These are phyloP conservation scores for Neodon shergylaensis DNA, from an alignment of 2,113 vertebrate species.

Conservation along the genomic window DNA sequence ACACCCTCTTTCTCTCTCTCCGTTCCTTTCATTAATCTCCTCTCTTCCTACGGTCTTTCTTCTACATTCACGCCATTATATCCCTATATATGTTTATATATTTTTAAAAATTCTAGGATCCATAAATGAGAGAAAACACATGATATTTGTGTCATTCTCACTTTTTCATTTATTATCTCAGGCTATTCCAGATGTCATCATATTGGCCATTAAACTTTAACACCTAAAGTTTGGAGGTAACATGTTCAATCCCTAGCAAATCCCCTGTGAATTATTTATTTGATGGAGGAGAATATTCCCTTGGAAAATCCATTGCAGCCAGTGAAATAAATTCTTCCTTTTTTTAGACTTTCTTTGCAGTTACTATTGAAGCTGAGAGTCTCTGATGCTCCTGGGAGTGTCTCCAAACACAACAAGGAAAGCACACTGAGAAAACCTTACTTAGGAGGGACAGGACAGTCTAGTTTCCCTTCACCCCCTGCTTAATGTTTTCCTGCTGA, in stretches of 20 bases:
- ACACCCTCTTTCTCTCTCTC: not conserved
- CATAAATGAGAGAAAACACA: not conserved
- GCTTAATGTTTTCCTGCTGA: slow-evolving; percentile 68
- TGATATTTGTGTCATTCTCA: not conserved
- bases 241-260: not conserved
- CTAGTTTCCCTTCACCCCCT: slow-evolving; percentile 44
- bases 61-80: not conserved
- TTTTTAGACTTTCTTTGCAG: slow-evolving; percentile 60
- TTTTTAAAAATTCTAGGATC: not conserved
- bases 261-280: slow-evolving; percentile 12
- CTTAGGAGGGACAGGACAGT: not conserved
- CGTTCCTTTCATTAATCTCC: not conserved
- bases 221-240: not conserved
- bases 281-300: not conserved
- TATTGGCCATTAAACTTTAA: not conserved
- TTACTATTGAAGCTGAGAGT: slow-evolving; percentile 49
- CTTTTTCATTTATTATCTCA: not conserved
- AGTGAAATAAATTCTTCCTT: slow-evolving; percentile 37
- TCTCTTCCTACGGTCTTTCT: not conserved
- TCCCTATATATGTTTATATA: not conserved
- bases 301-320: slow-evolving; percentile 42
- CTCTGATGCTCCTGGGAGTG: slow-evolving; percentile 53
- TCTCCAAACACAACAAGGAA: slow-evolving; percentile 72
- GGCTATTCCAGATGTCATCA: not conserved
- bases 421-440: slow-evolving; percentile 63